Base-by-base conservation (phyloP, 2,888 invertebrate species). In the Copidosoma aretas region DNA sequence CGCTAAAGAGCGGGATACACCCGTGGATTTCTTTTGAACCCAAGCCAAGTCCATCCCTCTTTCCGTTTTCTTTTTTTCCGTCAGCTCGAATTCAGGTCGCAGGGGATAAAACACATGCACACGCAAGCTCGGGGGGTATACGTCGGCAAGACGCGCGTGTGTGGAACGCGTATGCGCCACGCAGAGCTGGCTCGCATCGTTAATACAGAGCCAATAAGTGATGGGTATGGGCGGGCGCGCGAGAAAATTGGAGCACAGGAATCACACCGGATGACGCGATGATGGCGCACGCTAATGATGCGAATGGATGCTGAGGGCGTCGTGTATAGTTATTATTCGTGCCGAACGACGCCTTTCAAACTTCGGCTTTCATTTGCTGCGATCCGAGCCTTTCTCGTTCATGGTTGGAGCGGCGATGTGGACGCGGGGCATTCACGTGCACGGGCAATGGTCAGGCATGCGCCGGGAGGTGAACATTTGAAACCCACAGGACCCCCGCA, bases 31-130 rank as follows among this genome's bases (percentile, higher is more conserved):
- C 17, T 46, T 14, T 17, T 46, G 43, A 46, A 46, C 43, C 12
- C 4, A 17, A 8, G 43, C 43, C 43, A 46, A 46, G 43, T 46
- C 43, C 17, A 46, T 46, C 43, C n/a, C n/a, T 46, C 43, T 46
- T 46, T 46, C 43, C 3, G 15, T 46, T 17, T 17, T 15, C 43
- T 46, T 4, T 46, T n/a, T n/a, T n/a, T n/a, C n/a, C n/a, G 15
- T 46, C 4, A 17, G 43, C 43, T 46, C 12, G 14, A 46, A 46
- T 46, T 17, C 17, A 17, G 43, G 43, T 46, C 43, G 8, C 32
- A 24, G 21, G 22, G 53, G 53, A 24, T 53, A n/a, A n/a, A n/a
- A 53, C 53, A 53, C 24, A 15, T 19, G 53, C 52, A 52, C 52
- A 10, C 21, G n/a, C n/a, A n/a, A 32, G 32, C 32, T 3, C 32